Base-by-base conservation (phyloP, 2,888 invertebrate genomes). In the Eupithecia dodoneata region DNA sequence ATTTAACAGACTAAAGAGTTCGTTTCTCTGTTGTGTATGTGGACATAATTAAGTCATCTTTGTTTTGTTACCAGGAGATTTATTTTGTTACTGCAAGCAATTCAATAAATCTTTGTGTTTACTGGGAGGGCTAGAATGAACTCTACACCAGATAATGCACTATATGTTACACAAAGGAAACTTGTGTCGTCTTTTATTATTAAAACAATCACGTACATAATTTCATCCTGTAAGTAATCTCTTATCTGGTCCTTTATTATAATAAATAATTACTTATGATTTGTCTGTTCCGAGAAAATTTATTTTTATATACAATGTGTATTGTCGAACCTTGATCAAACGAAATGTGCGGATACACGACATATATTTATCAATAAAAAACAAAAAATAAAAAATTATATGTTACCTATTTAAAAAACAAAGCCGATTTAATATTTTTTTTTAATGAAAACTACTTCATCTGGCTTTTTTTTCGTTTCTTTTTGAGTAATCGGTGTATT, bases 71-170 rank as follows among this genome's bases (percentile, higher is more conserved):
- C 30, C 10, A 63, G 30, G 63, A 63, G 10, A 30, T 63, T 30
- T 63, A 10, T 63, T 63, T 63, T 30, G 63, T 63, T 30, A 30
- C 63, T 63, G 63, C 13, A 18, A 7, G 63, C 13, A 18, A 7
- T 59, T 18, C 63, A 63, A 63, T 63, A 18, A 63, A 63, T 63
- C 63, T 30, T 63, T 18, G 63, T 63, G 63, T 63, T 63, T 63
- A 63, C 63, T 63, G 63, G 30, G 30, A 4, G 10, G 2, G 10
- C 18, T 63, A 59, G 30, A 18, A 9, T 44, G 67, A 69, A 69
- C 67, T 44, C 45, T n/a, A 6, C 44, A 45, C 42, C 44, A 44
- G 45, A 69, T 69, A 69, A 45, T 69, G 45, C 10, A 15, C n/a
- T 1, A 30, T 30, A 10, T 42, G 2, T 44, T 3, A 44, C 67